These are phyloP conservation scores for Corythoichthys intestinalis DNA, from an alignment of 2,113 vertebrate species.

Conservation along the genomic window DNA sequence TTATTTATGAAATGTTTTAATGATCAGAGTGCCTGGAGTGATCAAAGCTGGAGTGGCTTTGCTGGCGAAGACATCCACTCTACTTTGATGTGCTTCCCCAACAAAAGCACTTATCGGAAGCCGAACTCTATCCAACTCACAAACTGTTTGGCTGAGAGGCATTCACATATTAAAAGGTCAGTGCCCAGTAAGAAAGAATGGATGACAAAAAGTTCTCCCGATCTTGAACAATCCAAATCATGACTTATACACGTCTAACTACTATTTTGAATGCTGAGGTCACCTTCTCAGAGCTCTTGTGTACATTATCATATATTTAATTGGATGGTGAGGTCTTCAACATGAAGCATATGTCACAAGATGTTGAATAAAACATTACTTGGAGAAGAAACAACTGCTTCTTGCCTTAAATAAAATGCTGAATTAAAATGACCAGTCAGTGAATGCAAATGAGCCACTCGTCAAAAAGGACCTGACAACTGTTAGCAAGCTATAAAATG, in stretches of 20 bases:
- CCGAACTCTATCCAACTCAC: slow-evolving; percentile 59
- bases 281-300: slow-evolving; percentile 44
- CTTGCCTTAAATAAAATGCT: slow-evolving; percentile 40
- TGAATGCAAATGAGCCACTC: slow-evolving; percentile 54
- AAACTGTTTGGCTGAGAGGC: slow-evolving; percentile 50
- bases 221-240: slow-evolving; percentile 27
- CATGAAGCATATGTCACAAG: slow-evolving; percentile 53
- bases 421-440: slow-evolving; percentile 51
- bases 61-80: slow-evolving; percentile 65
- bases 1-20: slow-evolving; percentile 86
- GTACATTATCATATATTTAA: slow-evolving; percentile 65
- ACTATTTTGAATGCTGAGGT: slow-evolving; percentile 46
- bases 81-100: slow-evolving; percentile 75
- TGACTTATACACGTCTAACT: not conserved
- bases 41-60: slow-evolving; percentile 79
- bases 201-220: slow-evolving; percentile 12
- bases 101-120: slow-evolving; percentile 72
- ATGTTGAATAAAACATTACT: slow-evolving; percentile 68
- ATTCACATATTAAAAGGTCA: slow-evolving; percentile 46
- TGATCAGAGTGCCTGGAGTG: slow-evolving; percentile 76
- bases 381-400: slow-evolving; percentile 44
- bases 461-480: slow-evolving; percentile 46
- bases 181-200: slow-evolving; percentile 36
- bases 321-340: slow-evolving; percentile 54
- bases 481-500: slow-evolving; percentile 28